Evolutionary conservation across 2,888 invertebrate genomes (phyloP).

Genomic region (Petrophora chlorosata): DNA sequence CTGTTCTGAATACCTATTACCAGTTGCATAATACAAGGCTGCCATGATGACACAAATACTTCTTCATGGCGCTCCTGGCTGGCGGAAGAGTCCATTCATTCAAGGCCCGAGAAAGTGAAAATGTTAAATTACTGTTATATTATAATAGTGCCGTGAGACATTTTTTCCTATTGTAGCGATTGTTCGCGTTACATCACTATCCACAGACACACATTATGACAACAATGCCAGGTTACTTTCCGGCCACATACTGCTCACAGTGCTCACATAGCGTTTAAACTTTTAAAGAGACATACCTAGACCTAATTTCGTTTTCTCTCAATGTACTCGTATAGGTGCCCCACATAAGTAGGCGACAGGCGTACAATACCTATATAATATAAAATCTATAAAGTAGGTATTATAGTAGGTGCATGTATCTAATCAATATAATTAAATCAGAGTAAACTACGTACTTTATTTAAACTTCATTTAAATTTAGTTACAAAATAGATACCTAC

Average conservation of each 20-base stretch:
- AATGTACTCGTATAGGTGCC: too few species aligned
- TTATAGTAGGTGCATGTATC: too few species aligned
- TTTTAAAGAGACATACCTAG: too few species aligned
- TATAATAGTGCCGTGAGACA: constrained; percentile 64
- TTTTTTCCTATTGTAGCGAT: constrained; percentile 58
- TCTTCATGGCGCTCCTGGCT: constrained; percentile 41
- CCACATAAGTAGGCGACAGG: too few species aligned
- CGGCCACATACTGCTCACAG: constrained; percentile 13
- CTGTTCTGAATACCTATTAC: background rate
- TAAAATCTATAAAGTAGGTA: too few species aligned
- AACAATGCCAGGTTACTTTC: constrained; percentile 15
- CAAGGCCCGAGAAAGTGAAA: constrained; percentile 66
- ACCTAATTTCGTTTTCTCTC: too few species aligned
- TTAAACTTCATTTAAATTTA: too few species aligned
- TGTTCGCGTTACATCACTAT: constrained; percentile 51
- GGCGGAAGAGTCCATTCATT: constrained; percentile 55
- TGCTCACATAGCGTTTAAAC: constrained; percentile 3
- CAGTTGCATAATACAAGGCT: constrained; percentile 25
- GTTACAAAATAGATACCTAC: too few species aligned
- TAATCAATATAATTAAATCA: too few species aligned
- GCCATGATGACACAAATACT: constrained; percentile 35
- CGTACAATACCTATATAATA: too few species aligned
- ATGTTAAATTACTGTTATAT: constrained; percentile 60
- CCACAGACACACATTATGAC: constrained; percentile 34
- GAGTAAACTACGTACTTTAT: too few species aligned